These are phyloP conservation scores for Oophaga pumilio DNA, from an alignment of 2,113 vertebrate species.

Conservation along the genomic window DNA sequence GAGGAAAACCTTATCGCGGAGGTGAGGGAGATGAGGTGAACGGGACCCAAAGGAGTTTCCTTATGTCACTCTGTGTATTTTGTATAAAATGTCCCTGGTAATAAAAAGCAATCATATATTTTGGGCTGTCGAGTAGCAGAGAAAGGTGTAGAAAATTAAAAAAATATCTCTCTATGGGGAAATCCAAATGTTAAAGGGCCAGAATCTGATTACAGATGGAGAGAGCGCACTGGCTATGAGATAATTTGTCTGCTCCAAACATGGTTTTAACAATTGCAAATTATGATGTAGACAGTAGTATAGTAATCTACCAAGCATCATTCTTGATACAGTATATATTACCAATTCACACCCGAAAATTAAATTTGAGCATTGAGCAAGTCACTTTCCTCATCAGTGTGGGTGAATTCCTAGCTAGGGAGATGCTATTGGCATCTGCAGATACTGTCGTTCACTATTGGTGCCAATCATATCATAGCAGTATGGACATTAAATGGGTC, in stretches of 20 bases:
- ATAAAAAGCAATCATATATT: constrained; percentile 49
- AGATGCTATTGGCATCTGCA: not conserved
- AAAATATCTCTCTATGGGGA: not conserved
- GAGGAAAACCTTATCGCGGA: constrained; percentile 33
- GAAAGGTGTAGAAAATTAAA: constrained; percentile 37
- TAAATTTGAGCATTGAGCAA: not conserved
- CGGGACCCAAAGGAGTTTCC: constrained; percentile 38
- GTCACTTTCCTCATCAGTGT: not conserved
- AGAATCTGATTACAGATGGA: not conserved
- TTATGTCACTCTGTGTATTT: constrained; percentile 53
- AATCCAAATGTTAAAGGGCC: constrained; percentile 14
- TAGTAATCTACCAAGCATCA: not conserved
- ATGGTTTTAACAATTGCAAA: too few relatives aligned
- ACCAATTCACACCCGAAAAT: not conserved
- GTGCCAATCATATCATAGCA: not conserved
- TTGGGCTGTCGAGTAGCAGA: constrained; percentile 3
- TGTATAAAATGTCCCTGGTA: constrained; percentile 44
- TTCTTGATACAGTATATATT: not conserved
- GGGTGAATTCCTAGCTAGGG: not conserved
- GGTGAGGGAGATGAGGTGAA: constrained; percentile 39
- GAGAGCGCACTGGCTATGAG: not conserved
- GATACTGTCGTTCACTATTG: not conserved
- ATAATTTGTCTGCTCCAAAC: not conserved
- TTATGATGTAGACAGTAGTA: not conserved
- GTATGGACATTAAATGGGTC: not conserved